Conservation (phyloP, 2,113 vertebrate species). For the Azemiops feae region DNA sequence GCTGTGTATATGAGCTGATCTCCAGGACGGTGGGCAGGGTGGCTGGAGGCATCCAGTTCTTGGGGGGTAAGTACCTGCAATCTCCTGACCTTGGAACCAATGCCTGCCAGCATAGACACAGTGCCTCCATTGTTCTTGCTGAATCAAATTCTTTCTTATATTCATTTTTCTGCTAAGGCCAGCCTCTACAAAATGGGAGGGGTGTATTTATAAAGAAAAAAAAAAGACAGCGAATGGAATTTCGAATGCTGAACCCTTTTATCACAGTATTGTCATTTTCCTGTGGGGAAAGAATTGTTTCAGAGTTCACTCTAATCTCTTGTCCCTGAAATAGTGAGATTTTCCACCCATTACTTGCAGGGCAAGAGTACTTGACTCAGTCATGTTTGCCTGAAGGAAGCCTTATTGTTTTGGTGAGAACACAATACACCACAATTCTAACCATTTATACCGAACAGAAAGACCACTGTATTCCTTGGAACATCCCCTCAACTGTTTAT, state of each 20-base stretch:
- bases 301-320: not conserved
- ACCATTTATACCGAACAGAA: not conserved
- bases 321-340: conserved; percentile 14
- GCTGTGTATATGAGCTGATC: conserved; percentile 96
- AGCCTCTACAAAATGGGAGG: not conserved
- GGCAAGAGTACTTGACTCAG: not conserved
- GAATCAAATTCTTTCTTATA: not conserved
- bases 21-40: conserved; percentile 93
- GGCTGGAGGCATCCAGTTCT: conserved; percentile 94
- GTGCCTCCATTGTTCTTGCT: not conserved
- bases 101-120: not conserved
- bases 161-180: not conserved
- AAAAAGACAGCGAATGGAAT: not conserved
- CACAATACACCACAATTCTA: not conserved
- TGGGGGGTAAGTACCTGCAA: conserved; percentile 84
- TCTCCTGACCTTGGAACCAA: not conserved
- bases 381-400: not conserved
- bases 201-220: not conserved
- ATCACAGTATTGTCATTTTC: not conserved
- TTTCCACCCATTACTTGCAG: not conserved
- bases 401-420: not conserved
- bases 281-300: not conserved
- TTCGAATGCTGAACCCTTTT: not conserved
- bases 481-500: not conserved
- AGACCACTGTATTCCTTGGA: not conserved